Evolutionary conservation across 2,797 vertebrate genomes (phyloP).

Genomic region (Chrysolophus pictus): DNA sequence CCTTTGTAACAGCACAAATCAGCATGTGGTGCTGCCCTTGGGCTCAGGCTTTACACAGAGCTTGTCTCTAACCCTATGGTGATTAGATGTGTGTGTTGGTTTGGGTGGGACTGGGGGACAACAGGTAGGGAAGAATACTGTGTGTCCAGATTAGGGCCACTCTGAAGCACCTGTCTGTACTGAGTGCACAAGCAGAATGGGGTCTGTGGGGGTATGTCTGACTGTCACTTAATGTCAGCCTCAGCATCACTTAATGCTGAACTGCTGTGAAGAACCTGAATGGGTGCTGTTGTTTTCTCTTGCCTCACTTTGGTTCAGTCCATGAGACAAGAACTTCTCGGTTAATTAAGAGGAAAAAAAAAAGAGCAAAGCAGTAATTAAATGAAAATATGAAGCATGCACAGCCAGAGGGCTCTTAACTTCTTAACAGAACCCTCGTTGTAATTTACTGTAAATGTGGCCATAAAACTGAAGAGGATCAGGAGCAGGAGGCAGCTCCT

Average conservation of each 20-base stretch:
- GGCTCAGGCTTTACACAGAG: background rate
- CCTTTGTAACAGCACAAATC: background rate
- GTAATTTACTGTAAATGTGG: background rate
- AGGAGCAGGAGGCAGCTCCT: background rate
- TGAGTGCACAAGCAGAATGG: background rate
- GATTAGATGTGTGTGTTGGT: background rate
- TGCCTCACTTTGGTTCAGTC: background rate
- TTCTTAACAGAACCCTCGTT: background rate
- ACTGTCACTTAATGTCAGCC: background rate
- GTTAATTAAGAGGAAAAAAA: background rate
- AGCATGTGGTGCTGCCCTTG: background rate
- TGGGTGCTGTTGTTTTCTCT: background rate
- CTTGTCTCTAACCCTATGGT: background rate
- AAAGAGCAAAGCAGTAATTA: background rate
- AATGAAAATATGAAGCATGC: background rate
- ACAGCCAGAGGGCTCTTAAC: background rate
- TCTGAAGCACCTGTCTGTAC: background rate
- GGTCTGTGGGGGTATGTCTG: background rate
- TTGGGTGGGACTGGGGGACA: background rate
- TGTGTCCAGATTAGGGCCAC: accelerated
- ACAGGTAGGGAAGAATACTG: background rate
- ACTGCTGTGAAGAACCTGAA: background rate
- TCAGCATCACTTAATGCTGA: accelerated
- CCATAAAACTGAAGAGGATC: background rate
- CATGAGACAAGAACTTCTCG: background rate